phyloP scores from a whole-genome alignment of 2,797 vertebrate genomes.

The Betta splendens region DNA sequence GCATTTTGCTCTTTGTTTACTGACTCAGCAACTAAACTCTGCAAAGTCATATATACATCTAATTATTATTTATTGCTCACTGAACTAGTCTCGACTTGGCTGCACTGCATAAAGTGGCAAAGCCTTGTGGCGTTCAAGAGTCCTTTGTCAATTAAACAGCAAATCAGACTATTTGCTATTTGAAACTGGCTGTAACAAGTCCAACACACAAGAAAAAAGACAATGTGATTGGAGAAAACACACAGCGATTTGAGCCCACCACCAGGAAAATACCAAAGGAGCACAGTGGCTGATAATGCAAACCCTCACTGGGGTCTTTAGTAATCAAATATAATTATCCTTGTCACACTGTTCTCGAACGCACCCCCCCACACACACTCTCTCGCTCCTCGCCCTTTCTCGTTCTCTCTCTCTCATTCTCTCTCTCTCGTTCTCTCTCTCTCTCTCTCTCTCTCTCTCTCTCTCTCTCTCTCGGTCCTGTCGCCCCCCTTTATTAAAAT shows the following conservation, averaged over 20 bases:
- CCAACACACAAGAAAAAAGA: conserved; percentile 17
- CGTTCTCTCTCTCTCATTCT: too few relatives aligned
- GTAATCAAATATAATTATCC: conserved; percentile 76
- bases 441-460: too few relatives aligned
- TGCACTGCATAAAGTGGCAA: background rate
- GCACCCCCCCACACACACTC: conserved; percentile 33
- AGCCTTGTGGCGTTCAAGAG: conserved; percentile 9
- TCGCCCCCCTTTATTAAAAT: conserved; percentile 53
- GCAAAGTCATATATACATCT: conserved; percentile 7
- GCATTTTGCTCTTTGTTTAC: conserved; percentile 1
- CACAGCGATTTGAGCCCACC: conserved; percentile 41
- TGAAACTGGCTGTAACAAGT: conserved; percentile 30
- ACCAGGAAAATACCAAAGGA: conserved; percentile 55
- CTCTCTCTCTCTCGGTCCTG: conserved; percentile 56
- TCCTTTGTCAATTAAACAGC: conserved; percentile 10
- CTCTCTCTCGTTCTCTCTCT: too few relatives aligned
- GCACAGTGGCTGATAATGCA: conserved; percentile 52
- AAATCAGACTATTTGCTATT: conserved; percentile 23
- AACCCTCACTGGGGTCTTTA: conserved; percentile 66
- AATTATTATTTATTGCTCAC: conserved; percentile 28
- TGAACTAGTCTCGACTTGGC: conserved; percentile 8
- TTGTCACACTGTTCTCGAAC: conserved; percentile 72
- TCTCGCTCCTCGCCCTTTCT: conserved; percentile 56
- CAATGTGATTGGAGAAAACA: conserved; percentile 41
- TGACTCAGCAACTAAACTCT: conserved; percentile 4